Percentiles rank a stretch among this genome's conserved stretches.
Conservation (phyloP, 2,888 invertebrate species). For the Drosophila borborema region DNA sequence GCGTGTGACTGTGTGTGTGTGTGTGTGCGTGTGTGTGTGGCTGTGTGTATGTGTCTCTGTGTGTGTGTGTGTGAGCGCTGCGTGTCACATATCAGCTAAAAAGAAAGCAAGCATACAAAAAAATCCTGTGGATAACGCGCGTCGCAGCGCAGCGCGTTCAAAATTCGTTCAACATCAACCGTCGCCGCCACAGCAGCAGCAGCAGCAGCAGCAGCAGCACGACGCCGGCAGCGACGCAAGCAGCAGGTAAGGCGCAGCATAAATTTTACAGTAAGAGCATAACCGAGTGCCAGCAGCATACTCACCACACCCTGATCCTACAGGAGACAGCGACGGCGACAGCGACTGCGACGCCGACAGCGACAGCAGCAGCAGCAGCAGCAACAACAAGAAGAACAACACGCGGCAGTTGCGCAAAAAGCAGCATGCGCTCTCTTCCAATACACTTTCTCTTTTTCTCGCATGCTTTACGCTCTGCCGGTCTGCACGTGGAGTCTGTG, state of each 20-base stretch:
- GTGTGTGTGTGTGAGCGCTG: constrained; percentile 48
- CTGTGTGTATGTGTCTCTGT: constrained; percentile 34
- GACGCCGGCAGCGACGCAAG: constrained; percentile 53
- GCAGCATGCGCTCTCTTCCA: constrained; percentile 30
- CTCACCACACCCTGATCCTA: constrained; percentile 84
- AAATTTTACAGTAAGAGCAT: constrained; percentile 64
- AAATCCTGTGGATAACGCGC: constrained; percentile 49
- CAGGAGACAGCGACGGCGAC: constrained; percentile 37
- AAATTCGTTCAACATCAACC: constrained; percentile 31
- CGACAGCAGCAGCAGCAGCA: constrained; percentile 5
- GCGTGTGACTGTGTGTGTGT: constrained; percentile 40
- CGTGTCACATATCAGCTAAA: constrained; percentile 70
- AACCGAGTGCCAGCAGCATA: constrained; percentile 55
- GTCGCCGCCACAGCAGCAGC: constrained; percentile 5
- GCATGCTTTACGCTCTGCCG: neutral
- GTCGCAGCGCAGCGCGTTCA: constrained; percentile 21
- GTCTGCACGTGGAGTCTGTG: constrained; percentile 61
- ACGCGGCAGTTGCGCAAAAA: constrained; percentile 60
- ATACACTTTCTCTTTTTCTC: constrained; percentile 2
- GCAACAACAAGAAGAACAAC: constrained; percentile 32
- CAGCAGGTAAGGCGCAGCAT: constrained; percentile 70
- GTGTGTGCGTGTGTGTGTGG: constrained; percentile 34
- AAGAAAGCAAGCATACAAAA: constrained; percentile 28
- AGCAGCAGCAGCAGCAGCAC: constrained; percentile 31
- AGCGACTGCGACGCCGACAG: constrained; percentile 10